Conservation (phyloP, 2,113 vertebrate species). For the Poecile atricapillus region DNA sequence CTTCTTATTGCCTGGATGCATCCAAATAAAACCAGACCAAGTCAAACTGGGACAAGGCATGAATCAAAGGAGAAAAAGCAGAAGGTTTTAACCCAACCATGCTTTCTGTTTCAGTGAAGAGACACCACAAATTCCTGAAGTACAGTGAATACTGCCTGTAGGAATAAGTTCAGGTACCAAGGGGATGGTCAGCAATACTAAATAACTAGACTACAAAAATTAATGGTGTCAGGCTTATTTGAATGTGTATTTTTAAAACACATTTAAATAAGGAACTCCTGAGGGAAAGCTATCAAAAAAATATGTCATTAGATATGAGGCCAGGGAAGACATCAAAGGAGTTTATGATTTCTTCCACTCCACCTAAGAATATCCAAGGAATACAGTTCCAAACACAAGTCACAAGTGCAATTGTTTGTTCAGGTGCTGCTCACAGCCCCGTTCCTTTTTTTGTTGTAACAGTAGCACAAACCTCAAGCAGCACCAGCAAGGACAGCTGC, state of each 20-base stretch:
- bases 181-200: not conserved
- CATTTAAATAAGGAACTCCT: not conserved
- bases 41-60: not conserved
- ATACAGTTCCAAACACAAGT: not conserved
- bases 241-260: not conserved
- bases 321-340: conserved; percentile 8
- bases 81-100: not conserved
- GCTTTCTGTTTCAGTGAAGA: not conserved
- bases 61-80: not conserved
- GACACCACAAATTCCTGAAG: not conserved
- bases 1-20: not conserved
- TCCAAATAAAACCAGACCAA: not conserved
- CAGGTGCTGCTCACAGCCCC: not conserved
- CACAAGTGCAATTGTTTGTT: conserved; percentile 12
- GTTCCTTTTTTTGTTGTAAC: not conserved
- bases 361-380: not conserved
- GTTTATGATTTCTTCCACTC: not conserved
- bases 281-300: conserved; percentile 5
- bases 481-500: not conserved
- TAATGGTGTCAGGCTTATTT: not conserved
- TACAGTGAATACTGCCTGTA: not conserved
- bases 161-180: not conserved
- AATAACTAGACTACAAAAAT: not conserved
- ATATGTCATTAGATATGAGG: not conserved
- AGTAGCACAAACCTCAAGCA: not conserved